phyloP scores from a whole-genome alignment of 2,113 vertebrate genomes.

The Diphyllodes magnificus region DNA sequence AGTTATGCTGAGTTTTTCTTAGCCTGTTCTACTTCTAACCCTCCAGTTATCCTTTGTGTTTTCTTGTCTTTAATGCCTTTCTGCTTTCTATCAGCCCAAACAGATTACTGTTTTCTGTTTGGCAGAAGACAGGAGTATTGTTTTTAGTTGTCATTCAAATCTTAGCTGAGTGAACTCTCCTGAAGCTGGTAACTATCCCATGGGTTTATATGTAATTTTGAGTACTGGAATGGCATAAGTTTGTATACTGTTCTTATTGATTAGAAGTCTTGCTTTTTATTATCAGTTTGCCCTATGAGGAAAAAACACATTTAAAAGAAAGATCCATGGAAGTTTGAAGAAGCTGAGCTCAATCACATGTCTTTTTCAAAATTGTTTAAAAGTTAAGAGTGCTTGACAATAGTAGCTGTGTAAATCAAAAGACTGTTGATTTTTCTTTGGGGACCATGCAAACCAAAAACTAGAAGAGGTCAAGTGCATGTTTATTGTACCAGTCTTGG shows the following conservation, averaged over 20 bases:
- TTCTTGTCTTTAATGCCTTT: neutral
- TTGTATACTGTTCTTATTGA: neutral
- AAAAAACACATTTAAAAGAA: neutral
- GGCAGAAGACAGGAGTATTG: neutral
- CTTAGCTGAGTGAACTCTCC: neutral
- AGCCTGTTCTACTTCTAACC: neutral
- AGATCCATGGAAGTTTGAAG: neutral
- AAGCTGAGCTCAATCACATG: neutral
- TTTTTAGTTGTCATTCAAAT: neutral
- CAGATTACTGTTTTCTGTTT: neutral
- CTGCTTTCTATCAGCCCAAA: neutral
- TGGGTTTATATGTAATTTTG: neutral
- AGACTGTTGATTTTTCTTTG: neutral
- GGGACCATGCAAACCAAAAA: neutral
- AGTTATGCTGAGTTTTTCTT: neutral
- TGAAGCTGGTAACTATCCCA: neutral
- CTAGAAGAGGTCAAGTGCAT: neutral
- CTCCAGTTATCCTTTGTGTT: neutral
- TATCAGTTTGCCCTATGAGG: neutral
- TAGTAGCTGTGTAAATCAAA: neutral
- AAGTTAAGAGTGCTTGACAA: neutral
- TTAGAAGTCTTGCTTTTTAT: neutral
- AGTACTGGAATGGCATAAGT: neutral
- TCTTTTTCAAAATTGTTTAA: neutral
- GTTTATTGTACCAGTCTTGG: neutral